Evolutionary conservation across 1,140 invertebrate genomes (phyloP).

Genomic region (Tetranychus cinnabarinus): DNA sequence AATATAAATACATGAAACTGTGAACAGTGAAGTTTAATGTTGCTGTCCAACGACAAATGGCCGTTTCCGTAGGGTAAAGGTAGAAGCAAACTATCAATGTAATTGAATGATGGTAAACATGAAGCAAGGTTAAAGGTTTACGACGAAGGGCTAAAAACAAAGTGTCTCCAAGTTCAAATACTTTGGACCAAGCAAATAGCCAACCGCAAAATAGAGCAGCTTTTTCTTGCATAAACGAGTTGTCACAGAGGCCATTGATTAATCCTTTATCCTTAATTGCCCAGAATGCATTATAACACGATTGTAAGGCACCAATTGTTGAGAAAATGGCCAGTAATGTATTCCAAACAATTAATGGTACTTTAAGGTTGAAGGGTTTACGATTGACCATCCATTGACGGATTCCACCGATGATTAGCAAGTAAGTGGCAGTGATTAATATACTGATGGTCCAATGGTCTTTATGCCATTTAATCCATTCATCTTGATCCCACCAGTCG

Average conservation of each 20-base stretch:
- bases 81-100: too few relatives aligned
- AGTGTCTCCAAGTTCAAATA: constrained; percentile 77
- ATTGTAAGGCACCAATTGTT: too few relatives aligned
- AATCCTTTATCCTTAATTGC: neutral
- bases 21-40: constrained; percentile 93
- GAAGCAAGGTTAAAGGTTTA: constrained; percentile 88
- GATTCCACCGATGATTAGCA: too few relatives aligned
- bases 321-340: too few relatives aligned
- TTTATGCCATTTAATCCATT: too few relatives aligned
- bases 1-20: constrained; percentile 93
- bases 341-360: too few relatives aligned
- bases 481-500: too few relatives aligned
- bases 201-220: constrained; percentile 54
- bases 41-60: constrained; percentile 58
- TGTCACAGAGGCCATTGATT: neutral
- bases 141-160: constrained; percentile 87
- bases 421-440: too few relatives aligned
- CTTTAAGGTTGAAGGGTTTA: neutral
- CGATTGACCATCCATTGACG: too few relatives aligned
- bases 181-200: constrained; percentile 79
- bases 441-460: too few relatives aligned
- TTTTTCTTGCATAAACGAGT: constrained; percentile 1
- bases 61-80: too few relatives aligned
- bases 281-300: too few relatives aligned
- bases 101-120: constrained; percentile 19